These are phyloP conservation scores for Pristiophorus japonicus DNA, from an alignment of 2,113 vertebrate species.

Conservation along the genomic window DNA sequence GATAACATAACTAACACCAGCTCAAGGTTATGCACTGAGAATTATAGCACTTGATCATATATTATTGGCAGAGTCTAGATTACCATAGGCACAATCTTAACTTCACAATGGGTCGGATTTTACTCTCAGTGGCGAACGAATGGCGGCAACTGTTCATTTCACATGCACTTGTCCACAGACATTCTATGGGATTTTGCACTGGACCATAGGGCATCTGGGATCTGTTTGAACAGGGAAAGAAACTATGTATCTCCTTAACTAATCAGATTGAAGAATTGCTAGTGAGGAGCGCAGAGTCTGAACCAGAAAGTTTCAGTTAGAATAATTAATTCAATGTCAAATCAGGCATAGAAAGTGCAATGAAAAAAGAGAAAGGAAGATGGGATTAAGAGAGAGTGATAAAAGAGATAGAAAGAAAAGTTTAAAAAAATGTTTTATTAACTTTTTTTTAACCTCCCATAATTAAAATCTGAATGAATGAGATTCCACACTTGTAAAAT, in stretches of 20 bases:
- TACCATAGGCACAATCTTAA: not conserved
- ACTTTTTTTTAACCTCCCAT: not conserved
- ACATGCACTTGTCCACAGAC: not conserved
- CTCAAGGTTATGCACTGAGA: not conserved
- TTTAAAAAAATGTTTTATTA: not conserved
- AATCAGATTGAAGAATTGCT: not conserved
- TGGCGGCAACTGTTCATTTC: not conserved
- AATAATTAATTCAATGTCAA: not conserved
- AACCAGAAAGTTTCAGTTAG: not conserved
- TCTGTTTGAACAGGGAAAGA: not conserved
- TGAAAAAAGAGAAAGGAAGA: not conserved
- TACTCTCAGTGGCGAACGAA: not conserved
- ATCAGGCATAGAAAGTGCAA: not conserved
- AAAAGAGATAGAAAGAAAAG: not conserved
- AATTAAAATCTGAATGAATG: not conserved
- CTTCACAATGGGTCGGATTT: not conserved
- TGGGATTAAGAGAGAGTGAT: not conserved
- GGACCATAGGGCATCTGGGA: not conserved
- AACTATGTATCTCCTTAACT: not conserved
- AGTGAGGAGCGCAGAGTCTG: not conserved
- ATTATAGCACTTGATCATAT: not conserved
- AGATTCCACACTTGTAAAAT: not conserved
- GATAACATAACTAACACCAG: not conserved
- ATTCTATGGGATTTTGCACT: not conserved
- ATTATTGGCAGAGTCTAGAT: not conserved